Percentiles rank a stretch among this genome's conserved stretches.
Evolutionary conservation across 2,113 vertebrate genomes (phyloP).

Genomic region (Calypte anna): DNA sequence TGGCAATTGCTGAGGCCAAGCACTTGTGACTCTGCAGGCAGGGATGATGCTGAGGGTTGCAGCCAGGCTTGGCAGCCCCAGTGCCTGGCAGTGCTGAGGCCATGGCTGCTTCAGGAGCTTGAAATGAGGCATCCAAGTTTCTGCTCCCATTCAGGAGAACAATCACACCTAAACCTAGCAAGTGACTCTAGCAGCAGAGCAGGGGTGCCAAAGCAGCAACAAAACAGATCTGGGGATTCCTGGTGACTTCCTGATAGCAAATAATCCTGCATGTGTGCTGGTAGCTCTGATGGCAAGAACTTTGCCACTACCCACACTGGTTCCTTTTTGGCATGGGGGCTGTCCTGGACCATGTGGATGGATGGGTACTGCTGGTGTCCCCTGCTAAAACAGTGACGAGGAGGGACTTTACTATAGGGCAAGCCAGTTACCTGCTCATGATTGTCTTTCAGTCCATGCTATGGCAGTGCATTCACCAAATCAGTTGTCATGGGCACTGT

Average conservation of each 20-base stretch:
- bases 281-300: neutral
- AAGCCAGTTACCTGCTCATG: neutral
- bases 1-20: neutral
- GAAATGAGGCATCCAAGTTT: neutral
- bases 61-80: rapidly evolving
- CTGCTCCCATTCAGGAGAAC: neutral
- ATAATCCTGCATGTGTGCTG: rapidly evolving
- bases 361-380: neutral
- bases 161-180: neutral
- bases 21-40: neutral
- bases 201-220: neutral
- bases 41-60: neutral
- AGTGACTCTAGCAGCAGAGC: neutral
- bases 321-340: rapidly evolving
- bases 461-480: no score
- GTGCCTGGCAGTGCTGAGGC: neutral
- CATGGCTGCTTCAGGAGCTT: rapidly evolving
- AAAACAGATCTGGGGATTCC: neutral
- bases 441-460: neutral
- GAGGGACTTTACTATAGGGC: neutral
- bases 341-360: neutral
- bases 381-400: neutral
- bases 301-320: rapidly evolving
- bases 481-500: neutral
- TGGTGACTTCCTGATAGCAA: neutral